Percentiles rank a stretch among this genome's conserved stretches.
Evolutionary conservation across 1,140 invertebrate species (phyloP).

Genomic region (Venturia canescens): DNA sequence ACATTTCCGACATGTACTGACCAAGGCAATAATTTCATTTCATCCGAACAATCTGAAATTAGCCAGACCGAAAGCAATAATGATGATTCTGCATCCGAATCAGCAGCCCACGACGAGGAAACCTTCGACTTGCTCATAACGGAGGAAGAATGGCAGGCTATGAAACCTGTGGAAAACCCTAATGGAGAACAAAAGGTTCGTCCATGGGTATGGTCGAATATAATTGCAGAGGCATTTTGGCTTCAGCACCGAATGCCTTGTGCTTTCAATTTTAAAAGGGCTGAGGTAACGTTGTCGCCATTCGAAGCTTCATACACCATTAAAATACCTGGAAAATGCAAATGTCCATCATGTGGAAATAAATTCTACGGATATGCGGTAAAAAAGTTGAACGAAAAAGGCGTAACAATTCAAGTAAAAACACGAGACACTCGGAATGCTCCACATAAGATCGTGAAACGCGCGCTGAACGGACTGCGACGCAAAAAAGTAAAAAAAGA

Average conservation of each 20-base stretch:
- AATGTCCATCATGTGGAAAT: constrained; percentile 42
- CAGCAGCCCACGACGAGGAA: not conserved
- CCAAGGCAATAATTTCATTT: not conserved
- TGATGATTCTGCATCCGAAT: not conserved
- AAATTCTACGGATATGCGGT: constrained; percentile 24
- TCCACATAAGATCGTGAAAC: constrained; percentile 19
- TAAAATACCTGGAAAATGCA: constrained; percentile 39
- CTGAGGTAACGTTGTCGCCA: not conserved
- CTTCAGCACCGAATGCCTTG: constrained; percentile 25
- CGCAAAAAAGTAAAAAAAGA: constrained; percentile 20
- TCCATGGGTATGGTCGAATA: constrained; percentile 27
- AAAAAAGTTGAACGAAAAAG: not conserved
- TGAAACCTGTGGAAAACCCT: constrained; percentile 26
- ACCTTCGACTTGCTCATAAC: constrained; percentile 38
- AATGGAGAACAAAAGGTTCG: not conserved
- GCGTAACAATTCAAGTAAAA: constrained; percentile 14
- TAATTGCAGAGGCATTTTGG: constrained; percentile 12
- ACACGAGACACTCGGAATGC: constrained; percentile 37
- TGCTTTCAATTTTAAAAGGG: constrained; percentile 36
- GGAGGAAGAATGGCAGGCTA: constrained; percentile 25
- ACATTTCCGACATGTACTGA: constrained; percentile 8
- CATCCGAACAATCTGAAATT: not conserved
- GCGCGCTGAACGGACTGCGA: constrained; percentile 31
- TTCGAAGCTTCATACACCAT: not conserved
- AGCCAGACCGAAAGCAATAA: not conserved